These are phyloP conservation scores for Butastur rufipennis DNA, from an alignment of 2,113 vertebrate genomes.

Conservation along the genomic window DNA sequence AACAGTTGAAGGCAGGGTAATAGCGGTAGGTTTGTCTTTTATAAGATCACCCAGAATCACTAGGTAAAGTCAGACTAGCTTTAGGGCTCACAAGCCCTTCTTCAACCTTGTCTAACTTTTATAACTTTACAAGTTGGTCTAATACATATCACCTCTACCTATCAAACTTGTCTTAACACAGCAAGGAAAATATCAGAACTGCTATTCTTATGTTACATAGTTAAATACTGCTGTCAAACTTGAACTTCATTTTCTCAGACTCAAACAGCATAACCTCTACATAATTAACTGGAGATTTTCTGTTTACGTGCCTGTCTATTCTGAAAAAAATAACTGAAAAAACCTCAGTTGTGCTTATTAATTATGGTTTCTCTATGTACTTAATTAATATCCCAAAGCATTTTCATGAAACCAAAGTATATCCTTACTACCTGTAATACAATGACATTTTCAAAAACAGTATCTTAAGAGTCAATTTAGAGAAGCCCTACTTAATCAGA, in stretches of 20 bases:
- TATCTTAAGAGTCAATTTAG: background rate
- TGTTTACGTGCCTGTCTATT: background rate
- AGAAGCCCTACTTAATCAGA: background rate
- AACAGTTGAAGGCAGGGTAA: background rate
- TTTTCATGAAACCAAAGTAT: background rate
- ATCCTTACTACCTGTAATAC: background rate
- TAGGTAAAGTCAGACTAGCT: background rate
- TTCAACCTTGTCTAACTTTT: background rate
- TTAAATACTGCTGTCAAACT: background rate
- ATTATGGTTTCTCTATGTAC: background rate
- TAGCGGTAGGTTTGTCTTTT: background rate
- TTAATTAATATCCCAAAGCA: background rate
- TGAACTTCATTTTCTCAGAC: background rate
- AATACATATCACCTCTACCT: background rate
- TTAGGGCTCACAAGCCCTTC: background rate
- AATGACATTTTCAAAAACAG: background rate
- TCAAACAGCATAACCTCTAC: background rate
- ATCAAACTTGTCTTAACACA: background rate
- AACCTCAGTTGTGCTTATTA: background rate
- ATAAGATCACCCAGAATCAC: background rate
- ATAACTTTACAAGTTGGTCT: background rate
- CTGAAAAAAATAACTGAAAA: background rate
- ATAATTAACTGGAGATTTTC: background rate
- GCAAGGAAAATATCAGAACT: background rate
- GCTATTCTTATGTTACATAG: background rate